Base-by-base conservation (phyloP, 1,140 invertebrate genomes). In the Zaprionus gabonicus region DNA sequence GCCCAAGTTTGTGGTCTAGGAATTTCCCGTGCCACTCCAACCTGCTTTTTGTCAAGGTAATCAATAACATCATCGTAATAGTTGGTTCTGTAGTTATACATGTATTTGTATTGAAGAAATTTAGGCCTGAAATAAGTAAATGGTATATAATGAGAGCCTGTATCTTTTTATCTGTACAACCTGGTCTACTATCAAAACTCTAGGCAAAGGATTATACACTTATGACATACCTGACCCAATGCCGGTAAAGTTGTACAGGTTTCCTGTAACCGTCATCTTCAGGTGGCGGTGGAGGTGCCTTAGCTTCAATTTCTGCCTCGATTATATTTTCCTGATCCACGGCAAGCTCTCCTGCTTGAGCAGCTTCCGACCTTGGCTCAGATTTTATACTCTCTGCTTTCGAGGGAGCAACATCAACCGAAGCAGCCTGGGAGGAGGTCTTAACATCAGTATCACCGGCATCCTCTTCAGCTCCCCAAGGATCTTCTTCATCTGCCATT, bases 21-120 rank as follows among this genome's bases (percentile, higher is more conserved):
- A 36, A 94, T 94, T 65, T 97, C 96, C 17, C 95, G 94, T 1
- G 93, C 92, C 28, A 96, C 91, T 2, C 97, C 96, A 74, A 94
- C 94, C 84, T 95, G 95, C 62, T 96, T 94, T 84, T 95, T 95
- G 87, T 97, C 95, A 92, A 97, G 93, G 93, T 96, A 97, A 78
- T 96, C 95, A 84, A 97, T 97, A 41, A 96, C 95, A 82, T 97
- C 96, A 87, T 97, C 95, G 92, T 97, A 97, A 92, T 97, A 97
- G 93, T 96, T 97, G 92, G 95, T 94, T 93, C 95, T 95, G 93
- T 97, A 97, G 87, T 97, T 95, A 93, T 97, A 97, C 87, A 97
- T 94, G 87, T 97, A 97, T 79, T 94, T 95, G 93, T 97, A 97
- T 91, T 97, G 96, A 6, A 97, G 94, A 93, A 96, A 95, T 82